Percentiles rank a stretch among this genome's conserved stretches.
These are phyloP conservation scores for Schizaphis graminum DNA, from an alignment of 2,888 invertebrate genomes.

Conservation along the genomic window DNA sequence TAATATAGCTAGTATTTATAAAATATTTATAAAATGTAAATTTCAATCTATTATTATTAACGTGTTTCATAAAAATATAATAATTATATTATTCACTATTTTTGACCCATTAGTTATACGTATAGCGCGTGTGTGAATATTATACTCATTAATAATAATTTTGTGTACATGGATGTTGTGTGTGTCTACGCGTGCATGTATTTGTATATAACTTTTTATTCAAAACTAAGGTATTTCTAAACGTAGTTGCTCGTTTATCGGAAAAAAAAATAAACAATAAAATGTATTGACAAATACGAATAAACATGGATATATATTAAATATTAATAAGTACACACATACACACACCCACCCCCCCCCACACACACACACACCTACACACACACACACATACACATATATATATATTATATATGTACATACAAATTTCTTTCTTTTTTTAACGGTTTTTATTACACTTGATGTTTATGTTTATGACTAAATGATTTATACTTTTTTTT, in stretches of 20 bases:
- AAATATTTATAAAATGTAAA: not conserved
- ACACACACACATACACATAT: no score
- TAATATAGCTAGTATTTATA: not conserved
- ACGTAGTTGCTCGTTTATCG: not conserved
- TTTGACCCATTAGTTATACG: not conserved
- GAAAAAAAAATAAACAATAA: conserved; percentile 25
- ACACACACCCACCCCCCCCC: no score
- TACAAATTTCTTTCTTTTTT: not conserved
- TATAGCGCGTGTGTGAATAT: not conserved
- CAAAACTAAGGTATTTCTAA: not conserved
- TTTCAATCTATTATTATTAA: conserved; percentile 19
- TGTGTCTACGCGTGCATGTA: not conserved
- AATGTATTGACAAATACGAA: not conserved
- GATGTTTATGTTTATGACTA: conserved; percentile 49
- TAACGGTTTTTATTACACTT: conserved; percentile 39
- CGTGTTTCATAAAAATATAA: not conserved
- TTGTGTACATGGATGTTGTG: not conserved
- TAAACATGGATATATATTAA: not conserved
- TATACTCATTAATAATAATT: not conserved
- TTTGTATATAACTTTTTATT: not conserved
- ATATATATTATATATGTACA: not conserved
- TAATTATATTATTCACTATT: not conserved
- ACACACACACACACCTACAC: no score
- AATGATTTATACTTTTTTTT: conserved; percentile 27
- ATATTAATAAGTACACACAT: not conserved